A percentile compares a stretch with the other conserved stretches of the same genome.
Evolutionary conservation across 2,888 invertebrate species (phyloP).

Genomic region (Sisyra nigra): DNA sequence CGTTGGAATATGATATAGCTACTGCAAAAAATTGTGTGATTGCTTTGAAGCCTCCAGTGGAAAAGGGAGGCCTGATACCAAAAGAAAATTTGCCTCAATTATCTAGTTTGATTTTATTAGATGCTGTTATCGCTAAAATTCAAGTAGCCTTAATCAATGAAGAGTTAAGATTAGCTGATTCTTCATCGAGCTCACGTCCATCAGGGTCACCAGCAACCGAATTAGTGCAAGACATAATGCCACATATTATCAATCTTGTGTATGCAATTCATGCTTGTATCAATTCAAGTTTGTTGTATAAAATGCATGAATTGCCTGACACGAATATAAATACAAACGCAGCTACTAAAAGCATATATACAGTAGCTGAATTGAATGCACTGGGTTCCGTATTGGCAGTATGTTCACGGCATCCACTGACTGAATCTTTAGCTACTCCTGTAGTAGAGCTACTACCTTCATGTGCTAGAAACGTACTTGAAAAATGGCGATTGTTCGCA

Average conservation of each 20-base stretch:
- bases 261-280: conserved; percentile 47
- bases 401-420: conserved; percentile 5
- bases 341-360: conserved; percentile 2
- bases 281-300: conserved; percentile 29
- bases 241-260: conserved; percentile 45
- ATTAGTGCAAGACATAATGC: conserved; percentile 43
- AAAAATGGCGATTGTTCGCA: conserved; percentile 6
- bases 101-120: conserved; percentile 56
- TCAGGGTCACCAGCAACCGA: conserved; percentile 18
- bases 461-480: conserved; percentile 4
- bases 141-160: conserved; percentile 43
- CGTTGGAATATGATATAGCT: conserved; percentile 39
- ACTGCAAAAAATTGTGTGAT: conserved; percentile 44
- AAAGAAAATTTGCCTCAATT: conserved; percentile 45
- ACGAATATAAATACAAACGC: neutral
- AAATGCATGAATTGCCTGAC: conserved; percentile 26
- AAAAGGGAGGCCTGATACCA: conserved; percentile 25
- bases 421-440: conserved; percentile 5
- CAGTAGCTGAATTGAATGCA: conserved; percentile 3
- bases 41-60: conserved; percentile 32
- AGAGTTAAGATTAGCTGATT: conserved; percentile 24
- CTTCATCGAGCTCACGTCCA: conserved; percentile 18
- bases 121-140: conserved; percentile 59
- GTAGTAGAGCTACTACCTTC: conserved; percentile 4
- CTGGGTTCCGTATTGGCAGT: conserved; percentile 5